phyloP scores from a whole-genome alignment of 2,888 invertebrate genomes.

The Salticus scenicus region DNA sequence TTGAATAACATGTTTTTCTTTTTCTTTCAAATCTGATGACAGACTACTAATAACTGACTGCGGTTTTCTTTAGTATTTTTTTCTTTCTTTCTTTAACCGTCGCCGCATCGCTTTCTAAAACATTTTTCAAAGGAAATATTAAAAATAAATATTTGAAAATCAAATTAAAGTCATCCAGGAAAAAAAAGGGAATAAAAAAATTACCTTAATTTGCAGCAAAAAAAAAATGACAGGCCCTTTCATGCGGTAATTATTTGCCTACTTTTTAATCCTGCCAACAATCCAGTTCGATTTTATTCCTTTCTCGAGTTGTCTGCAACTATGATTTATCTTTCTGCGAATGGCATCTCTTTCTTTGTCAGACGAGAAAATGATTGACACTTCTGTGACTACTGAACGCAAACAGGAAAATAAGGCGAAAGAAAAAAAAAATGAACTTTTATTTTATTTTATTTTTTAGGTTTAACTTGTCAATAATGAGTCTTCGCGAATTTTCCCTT shows the following conservation, averaged over 20 bases:
- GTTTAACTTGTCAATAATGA: conserved; percentile 36
- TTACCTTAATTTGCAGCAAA: not conserved
- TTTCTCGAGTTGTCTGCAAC: conserved; percentile 3
- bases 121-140: not conserved
- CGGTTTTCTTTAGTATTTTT: no score
- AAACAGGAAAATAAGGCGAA: not conserved
- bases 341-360: conserved; percentile 34
- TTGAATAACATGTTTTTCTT: no score
- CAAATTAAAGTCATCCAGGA: not conserved
- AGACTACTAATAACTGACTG: no score
- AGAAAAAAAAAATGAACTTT: not conserved
- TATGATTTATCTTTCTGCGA: conserved; percentile 33
- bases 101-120: not conserved
- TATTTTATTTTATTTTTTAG: no score
- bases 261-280: not conserved
- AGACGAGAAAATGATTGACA: conserved; percentile 17
- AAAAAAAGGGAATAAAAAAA: not conserved
- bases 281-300: not conserved
- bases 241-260: conserved; percentile 15
- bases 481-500: conserved; percentile 29
- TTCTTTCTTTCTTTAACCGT: not conserved
- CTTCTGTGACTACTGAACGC: conserved; percentile 4
- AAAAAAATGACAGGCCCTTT: not conserved
- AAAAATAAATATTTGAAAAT: conserved; percentile 11
- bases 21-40: no score